Conservation (phyloP, 2,113 vertebrate species). For the Aptenodytes patagonicus region DNA sequence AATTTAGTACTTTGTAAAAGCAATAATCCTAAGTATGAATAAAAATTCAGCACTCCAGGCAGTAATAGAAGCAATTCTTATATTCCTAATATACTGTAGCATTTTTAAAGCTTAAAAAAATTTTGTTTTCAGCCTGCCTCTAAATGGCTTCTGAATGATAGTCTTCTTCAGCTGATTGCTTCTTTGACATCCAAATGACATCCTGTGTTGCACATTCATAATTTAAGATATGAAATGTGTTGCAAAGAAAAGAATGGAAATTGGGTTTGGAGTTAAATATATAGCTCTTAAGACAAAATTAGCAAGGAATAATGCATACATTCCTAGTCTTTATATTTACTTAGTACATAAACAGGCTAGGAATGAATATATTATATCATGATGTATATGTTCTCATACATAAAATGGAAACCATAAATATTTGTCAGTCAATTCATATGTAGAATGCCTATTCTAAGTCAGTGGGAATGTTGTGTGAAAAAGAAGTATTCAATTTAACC, state of each 20-base stretch:
- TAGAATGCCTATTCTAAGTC: background rate
- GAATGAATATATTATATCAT: background rate
- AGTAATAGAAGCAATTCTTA: conserved; percentile 34
- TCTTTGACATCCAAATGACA: conserved; percentile 19
- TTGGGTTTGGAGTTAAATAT: background rate
- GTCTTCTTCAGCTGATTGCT: conserved; percentile 33
- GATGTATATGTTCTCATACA: background rate
- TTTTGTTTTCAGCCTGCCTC: background rate
- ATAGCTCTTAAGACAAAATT: background rate
- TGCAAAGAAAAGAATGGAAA: background rate
- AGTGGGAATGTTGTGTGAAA: background rate
- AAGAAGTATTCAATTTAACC: background rate
- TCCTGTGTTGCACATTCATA: background rate
- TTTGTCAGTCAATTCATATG: background rate
- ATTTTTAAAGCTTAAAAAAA: conserved; percentile 14
- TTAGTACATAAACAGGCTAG: background rate
- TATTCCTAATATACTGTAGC: background rate
- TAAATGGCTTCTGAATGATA: conserved; percentile 33
- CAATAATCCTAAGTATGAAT: conserved; percentile 51
- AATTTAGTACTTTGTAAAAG: conserved; percentile 47
- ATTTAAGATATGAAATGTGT: background rate
- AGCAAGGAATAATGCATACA: background rate
- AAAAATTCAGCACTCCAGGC: conserved; percentile 36
- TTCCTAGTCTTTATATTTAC: conserved; percentile 7
- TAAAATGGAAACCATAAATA: background rate